These are phyloP conservation scores for Crotalus helleri DNA, from an alignment of 2,113 vertebrate genomes.

Conservation along the genomic window DNA sequence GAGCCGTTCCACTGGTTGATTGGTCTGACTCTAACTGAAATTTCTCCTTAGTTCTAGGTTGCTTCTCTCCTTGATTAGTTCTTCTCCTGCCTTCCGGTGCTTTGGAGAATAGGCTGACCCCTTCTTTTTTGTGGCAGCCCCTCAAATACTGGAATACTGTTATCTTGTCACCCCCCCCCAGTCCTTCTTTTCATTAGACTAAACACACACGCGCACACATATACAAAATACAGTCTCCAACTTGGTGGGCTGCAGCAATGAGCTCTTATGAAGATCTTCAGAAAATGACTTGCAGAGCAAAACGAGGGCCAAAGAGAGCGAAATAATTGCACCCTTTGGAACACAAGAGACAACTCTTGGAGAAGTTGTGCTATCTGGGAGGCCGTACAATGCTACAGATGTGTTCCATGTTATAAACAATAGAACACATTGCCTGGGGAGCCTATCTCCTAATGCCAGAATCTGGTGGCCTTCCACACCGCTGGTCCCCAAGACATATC, in stretches of 20 bases:
- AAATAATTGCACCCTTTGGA: conserved; percentile 29
- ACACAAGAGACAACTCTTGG: conserved; percentile 41
- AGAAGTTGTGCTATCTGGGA: conserved; percentile 71
- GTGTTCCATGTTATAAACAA: conserved; percentile 51
- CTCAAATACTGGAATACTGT: background rate
- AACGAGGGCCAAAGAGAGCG: background rate
- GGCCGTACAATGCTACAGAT: conserved; percentile 55
- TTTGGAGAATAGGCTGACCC: too few species aligned
- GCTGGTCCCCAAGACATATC: background rate
- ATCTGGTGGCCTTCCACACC: conserved; percentile 34
- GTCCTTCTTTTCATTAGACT: background rate
- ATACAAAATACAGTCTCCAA: too few species aligned
- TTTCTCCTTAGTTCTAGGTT: too few species aligned
- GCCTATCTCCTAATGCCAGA: conserved; percentile 25
- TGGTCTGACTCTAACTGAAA: too few species aligned
- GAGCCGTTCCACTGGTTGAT: too few species aligned
- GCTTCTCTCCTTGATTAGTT: too few species aligned
- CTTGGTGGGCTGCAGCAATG: background rate
- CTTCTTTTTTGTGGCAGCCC: too few species aligned
- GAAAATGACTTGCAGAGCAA: background rate
- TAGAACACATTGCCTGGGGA: conserved; percentile 42
- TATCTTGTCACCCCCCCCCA: background rate
- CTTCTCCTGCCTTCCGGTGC: too few species aligned
- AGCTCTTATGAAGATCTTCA: background rate
- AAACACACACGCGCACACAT: too few species aligned